Percentiles rank a stretch among this genome's conserved stretches.
These are phyloP conservation scores for Dinoponera quadriceps DNA, from an alignment of 1,140 invertebrate genomes.

Conservation along the genomic window DNA sequence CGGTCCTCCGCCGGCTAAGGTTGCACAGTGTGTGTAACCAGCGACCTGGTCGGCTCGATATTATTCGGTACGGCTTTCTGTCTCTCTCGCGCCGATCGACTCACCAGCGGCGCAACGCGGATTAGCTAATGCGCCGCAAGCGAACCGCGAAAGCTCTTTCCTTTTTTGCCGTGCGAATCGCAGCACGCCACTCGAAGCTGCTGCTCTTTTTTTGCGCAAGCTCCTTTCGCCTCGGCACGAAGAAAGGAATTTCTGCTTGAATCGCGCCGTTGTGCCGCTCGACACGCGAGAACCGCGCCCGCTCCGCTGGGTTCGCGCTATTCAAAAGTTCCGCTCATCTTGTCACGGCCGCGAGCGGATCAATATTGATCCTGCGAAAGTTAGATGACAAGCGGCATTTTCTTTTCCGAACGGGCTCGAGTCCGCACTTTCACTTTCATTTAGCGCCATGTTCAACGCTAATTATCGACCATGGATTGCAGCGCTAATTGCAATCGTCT, in stretches of 20 bases:
- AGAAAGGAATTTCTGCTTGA: slow-evolving; percentile 46
- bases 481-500: background rate
- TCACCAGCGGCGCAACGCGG: slow-evolving; percentile 40
- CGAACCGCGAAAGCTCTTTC: slow-evolving; percentile 65
- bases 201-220: slow-evolving; percentile 63
- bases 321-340: slow-evolving; percentile 24
- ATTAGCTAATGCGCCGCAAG: slow-evolving; percentile 62
- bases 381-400: background rate
- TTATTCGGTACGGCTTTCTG: background rate
- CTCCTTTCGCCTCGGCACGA: slow-evolving; percentile 25
- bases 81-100: slow-evolving; percentile 34
- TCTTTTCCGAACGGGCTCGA: no score
- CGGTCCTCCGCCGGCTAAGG: background rate
- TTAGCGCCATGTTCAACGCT: background rate
- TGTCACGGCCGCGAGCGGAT: background rate
- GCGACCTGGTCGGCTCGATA: slow-evolving; percentile 17
- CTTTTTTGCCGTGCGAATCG: slow-evolving; percentile 57
- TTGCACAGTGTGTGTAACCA: slow-evolving; percentile 6
- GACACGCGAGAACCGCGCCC: slow-evolving; percentile 39
- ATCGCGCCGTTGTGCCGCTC: background rate
- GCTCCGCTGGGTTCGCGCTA: background rate
- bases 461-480: background rate
- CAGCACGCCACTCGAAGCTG: slow-evolving; percentile 52
- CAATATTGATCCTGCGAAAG: slow-evolving; percentile 24
- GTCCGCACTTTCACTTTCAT: background rate